A percentile compares a stretch with the other conserved stretches of the same genome.
These are phyloP conservation scores for Xestia ashworthii DNA, from an alignment of 2,888 invertebrate species.

Conservation along the genomic window DNA sequence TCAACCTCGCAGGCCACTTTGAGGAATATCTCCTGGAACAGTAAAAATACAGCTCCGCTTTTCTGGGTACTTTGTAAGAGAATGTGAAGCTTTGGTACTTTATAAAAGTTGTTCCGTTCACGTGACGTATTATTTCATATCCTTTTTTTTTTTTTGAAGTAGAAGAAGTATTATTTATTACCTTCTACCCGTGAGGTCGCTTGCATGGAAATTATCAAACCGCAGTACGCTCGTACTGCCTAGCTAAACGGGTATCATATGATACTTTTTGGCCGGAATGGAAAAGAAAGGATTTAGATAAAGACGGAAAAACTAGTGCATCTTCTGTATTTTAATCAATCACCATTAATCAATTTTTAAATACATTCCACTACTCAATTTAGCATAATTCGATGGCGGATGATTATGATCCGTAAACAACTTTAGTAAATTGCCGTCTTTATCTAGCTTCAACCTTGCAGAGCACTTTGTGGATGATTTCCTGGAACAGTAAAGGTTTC, in stretches of 20 bases:
- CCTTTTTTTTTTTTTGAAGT: conserved; percentile 40
- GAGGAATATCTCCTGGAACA: conserved; percentile 48
- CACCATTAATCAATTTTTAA: conserved; percentile 40
- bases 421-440: conserved; percentile 44
- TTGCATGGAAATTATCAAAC: too few relatives aligned
- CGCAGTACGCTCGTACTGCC: too few relatives aligned
- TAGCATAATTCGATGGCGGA: conserved; percentile 47
- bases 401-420: conserved; percentile 54
- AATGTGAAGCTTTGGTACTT: conserved; percentile 66
- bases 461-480: conserved; percentile 43
- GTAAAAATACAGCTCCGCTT: conserved; percentile 51
- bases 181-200: too few relatives aligned
- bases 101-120: conserved; percentile 57
- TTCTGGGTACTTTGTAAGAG: conserved; percentile 58
- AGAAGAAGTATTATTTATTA: neutral
- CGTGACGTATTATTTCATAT: conserved; percentile 36
- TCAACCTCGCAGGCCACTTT: conserved; percentile 56
- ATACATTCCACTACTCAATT: conserved; percentile 41
- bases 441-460: conserved; percentile 55
- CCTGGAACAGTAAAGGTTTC: conserved; percentile 57
- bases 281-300: neutral
- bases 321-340: neutral
- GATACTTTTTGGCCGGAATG: neutral
- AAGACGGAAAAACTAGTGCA: neutral
- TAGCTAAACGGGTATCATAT: neutral